phyloP scores from a whole-genome alignment of 2,888 invertebrate species.

The Encarsia formosa region DNA sequence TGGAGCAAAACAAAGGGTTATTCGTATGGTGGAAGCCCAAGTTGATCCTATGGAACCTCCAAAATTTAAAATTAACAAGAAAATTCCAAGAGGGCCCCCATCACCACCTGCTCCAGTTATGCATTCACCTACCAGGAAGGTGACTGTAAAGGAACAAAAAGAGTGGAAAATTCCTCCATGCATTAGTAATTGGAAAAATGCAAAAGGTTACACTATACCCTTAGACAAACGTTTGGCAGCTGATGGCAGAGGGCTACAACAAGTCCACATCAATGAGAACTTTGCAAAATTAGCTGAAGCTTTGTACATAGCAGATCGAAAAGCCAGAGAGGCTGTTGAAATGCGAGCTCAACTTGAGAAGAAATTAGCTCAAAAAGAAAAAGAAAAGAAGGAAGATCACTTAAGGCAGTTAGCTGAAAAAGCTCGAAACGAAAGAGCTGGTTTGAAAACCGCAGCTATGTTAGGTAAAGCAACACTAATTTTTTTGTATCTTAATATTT shows the following conservation, averaged over 20 bases:
- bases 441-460: constrained; percentile 58
- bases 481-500: too few species aligned
- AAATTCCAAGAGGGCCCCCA: constrained; percentile 97
- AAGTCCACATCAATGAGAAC: constrained; percentile 97
- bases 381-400: constrained; percentile 96
- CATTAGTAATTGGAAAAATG: constrained; percentile 99
- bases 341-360: constrained; percentile 93
- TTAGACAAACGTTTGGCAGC: constrained; percentile 96
- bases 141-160: constrained; percentile 96
- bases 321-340: constrained; percentile 96
- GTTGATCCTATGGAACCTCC: constrained; percentile 99
- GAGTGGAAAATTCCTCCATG: constrained; percentile 99
- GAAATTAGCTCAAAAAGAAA: constrained; percentile 94
- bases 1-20: constrained; percentile 95
- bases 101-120: constrained; percentile 98
- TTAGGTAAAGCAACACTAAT: constrained; percentile 39
- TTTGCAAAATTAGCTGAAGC: constrained; percentile 98
- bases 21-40: constrained; percentile 90
- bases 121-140: constrained; percentile 95
- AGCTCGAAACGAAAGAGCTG: constrained; percentile 92
- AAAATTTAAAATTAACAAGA: constrained; percentile 96
- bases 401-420: constrained; percentile 88
- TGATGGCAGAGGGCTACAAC: constrained; percentile 94
- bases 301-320: constrained; percentile 93
- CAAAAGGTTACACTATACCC: constrained; percentile 97